phyloP scores from a whole-genome alignment of 2,797 vertebrate genomes.

The Enteromius treurensis region DNA sequence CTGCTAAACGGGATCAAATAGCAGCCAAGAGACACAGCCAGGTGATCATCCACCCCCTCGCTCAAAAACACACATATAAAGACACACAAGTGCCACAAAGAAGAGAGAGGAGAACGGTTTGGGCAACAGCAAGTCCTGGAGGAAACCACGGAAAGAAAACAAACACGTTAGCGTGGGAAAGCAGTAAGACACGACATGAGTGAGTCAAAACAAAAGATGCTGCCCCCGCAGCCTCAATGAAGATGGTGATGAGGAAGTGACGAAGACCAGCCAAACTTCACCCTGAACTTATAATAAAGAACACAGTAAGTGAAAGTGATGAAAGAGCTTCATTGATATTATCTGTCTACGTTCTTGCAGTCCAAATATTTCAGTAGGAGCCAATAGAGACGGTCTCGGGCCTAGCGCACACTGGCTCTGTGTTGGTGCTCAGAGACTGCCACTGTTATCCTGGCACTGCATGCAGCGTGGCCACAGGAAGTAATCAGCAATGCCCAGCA shows the following conservation, averaged over 20 bases:
- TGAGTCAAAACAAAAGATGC: constrained; percentile 33
- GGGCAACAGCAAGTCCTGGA: constrained; percentile 7
- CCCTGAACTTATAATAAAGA: not conserved
- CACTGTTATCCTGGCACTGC: constrained; percentile 41
- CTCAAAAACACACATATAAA: constrained; percentile 53
- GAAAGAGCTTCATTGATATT: constrained; percentile 3
- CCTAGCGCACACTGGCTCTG: constrained; percentile 7
- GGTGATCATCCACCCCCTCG: constrained; percentile 55
- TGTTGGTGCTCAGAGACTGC: constrained; percentile 32
- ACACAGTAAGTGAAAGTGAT: constrained; percentile 1
- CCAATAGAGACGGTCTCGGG: not conserved
- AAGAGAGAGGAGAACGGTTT: constrained; percentile 10
- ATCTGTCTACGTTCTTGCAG: constrained; percentile 1
- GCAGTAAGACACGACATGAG: constrained; percentile 30
- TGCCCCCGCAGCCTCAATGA: not conserved
- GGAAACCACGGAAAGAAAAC: constrained; percentile 12
- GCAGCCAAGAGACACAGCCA: constrained; percentile 55
- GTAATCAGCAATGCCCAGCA: constrained; percentile 41
- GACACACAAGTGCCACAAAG: constrained; percentile 23
- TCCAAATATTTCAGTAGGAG: constrained; percentile 21
- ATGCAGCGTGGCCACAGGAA: constrained; percentile 37
- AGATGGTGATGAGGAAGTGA: constrained; percentile 15
- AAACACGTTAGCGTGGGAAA: constrained; percentile 38
- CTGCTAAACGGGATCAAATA: constrained; percentile 66
- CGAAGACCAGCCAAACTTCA: not conserved